Conservation (phyloP, 2,113 vertebrate species). For the Ranitomeya variabilis region DNA sequence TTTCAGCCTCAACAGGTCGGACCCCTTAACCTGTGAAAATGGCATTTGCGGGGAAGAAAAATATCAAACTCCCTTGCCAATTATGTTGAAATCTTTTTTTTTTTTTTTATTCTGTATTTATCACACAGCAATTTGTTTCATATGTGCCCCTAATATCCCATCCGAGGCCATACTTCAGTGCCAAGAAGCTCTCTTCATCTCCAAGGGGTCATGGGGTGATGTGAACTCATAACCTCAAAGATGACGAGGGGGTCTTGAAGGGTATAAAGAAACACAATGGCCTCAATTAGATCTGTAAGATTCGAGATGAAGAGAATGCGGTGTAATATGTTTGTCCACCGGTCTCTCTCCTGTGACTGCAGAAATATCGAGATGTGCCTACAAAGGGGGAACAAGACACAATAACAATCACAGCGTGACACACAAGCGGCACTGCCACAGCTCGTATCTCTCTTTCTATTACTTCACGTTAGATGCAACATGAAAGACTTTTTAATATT, state of each 20-base stretch:
- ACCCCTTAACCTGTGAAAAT: conserved; percentile 35
- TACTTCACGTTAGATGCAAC: not conserved
- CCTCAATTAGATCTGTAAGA: conserved; percentile 33
- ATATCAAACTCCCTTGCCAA: conserved; percentile 24
- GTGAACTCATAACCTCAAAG: conserved; percentile 21
- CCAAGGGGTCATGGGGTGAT: not conserved
- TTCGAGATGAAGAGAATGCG: not conserved
- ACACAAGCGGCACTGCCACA: not conserved
- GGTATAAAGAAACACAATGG: not conserved
- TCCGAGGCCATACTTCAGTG: not conserved
- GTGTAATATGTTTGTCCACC: conserved; percentile 30
- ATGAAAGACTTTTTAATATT: not conserved
- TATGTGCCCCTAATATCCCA: not conserved
- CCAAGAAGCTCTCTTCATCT: conserved; percentile 28
- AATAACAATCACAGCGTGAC: conserved; percentile 16
- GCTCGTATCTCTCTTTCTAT: not conserved
- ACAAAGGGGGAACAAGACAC: not conserved
- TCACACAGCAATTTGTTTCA: conserved; percentile 22
- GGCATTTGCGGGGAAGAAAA: conserved; percentile 27
- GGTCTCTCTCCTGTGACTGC: conserved; percentile 18
- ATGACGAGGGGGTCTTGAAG: conserved; percentile 13
- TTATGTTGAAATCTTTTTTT: conserved; percentile 27
- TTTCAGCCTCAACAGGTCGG: conserved; percentile 32
- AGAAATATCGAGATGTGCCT: not conserved
- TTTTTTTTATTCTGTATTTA: not conserved